Evolutionary conservation across 2,888 invertebrate genomes (phyloP), one percentile per base, ranked within the genome.

Genomic region (Xanthorhoe spadicearia): DNA sequence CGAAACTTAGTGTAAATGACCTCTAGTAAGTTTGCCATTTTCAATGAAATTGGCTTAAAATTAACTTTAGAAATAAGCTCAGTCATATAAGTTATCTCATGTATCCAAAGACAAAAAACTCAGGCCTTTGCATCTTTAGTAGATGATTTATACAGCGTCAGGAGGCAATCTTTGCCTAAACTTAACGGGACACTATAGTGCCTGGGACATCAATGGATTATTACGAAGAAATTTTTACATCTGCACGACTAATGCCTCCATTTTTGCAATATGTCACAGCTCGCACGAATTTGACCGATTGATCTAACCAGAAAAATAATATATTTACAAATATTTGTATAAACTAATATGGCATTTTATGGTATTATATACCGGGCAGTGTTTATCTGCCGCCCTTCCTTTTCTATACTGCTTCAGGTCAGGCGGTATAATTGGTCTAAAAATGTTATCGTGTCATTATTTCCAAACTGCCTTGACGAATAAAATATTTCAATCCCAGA

Each of bases 281-380:
- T 62, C 70, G 61, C 64, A 66, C 67, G 62, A 69, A 69, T 72
- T 68, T 69, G 68, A 72, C 69, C 68, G 70, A 65, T 66, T 15
- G 70, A 71, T 72, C 72, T 69, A 70, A 68, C 66, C 69, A 67
- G 68, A 69, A 66, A 69, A 69, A 66, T 66, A 61, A 65, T 61
- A 69, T 68, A 70, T 72, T 65, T 72, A 71, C 70, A 74, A 68
- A 68, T 70, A 71, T 65, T 64, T 66, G 62, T 66, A 66, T 63
- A 69, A 68, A 68, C 69, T 68, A 70, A 72, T 68, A 68, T 73
- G 70, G 70, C 71, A 70, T 70, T 69, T 32, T 61, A 61, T 70
- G 73, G 72, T 74, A 72, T 72, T 62, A 72, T 65, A 72, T 72
- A 71, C 70, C 72, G 66, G 70, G 70, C 70, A 72, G 69, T 72